phyloP scores from a whole-genome alignment of 92 coral and sea anemone species.

The Actinostola sp. region DNA sequence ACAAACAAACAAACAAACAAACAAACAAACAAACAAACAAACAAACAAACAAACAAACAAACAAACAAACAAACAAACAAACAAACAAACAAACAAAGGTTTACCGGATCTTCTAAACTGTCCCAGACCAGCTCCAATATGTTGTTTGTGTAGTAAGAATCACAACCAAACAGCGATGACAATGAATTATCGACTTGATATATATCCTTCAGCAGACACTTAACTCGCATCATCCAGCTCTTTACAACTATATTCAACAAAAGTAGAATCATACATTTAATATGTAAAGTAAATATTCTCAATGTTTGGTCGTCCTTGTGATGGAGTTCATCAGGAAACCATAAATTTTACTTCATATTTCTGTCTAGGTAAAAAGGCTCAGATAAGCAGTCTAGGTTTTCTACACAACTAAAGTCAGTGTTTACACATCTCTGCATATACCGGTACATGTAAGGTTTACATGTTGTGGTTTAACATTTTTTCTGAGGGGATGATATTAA shows the following conservation, averaged over 20 bases:
- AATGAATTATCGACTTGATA: background rate
- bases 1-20: background rate
- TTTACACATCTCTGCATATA: too few species aligned
- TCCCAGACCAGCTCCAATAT: slow-evolving; percentile 58
- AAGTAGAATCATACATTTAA: background rate
- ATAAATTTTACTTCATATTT: too few species aligned
- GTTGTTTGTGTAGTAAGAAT: slow-evolving; percentile 26
- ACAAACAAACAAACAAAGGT: background rate
- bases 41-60: background rate
- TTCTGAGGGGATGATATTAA: too few species aligned
- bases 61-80: background rate
- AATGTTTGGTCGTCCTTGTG: too few species aligned
- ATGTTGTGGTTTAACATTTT: too few species aligned
- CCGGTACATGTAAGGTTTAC: too few species aligned
- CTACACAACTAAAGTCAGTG: too few species aligned
- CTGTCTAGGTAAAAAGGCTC: too few species aligned
- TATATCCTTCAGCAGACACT: slow-evolving; percentile 26
- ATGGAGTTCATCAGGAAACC: too few species aligned
- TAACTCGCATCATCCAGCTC: slow-evolving; percentile 43
- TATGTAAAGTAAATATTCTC: too few species aligned
- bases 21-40: background rate
- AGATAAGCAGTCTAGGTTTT: too few species aligned
- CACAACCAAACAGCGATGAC: slow-evolving; percentile 16
- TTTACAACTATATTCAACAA: slow-evolving; percentile 27
- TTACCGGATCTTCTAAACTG: slow-evolving; percentile 61